Evolutionary conservation across 2,888 invertebrate species (phyloP).

Genomic region (Tinea pellionella): DNA sequence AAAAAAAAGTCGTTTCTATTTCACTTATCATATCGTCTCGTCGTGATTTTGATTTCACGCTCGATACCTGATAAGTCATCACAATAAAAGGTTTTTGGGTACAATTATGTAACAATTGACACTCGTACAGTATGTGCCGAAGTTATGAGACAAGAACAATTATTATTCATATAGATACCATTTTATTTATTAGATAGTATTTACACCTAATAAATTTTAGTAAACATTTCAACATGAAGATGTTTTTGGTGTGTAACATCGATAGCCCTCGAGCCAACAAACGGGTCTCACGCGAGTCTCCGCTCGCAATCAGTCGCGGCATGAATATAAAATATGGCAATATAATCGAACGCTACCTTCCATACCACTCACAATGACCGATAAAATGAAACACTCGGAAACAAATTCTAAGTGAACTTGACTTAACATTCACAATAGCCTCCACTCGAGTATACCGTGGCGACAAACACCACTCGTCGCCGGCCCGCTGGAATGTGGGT

Average conservation of each 20-base stretch:
- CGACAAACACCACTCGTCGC: slow-evolving; percentile 25
- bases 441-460: not conserved
- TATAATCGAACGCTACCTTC: slow-evolving; percentile 39
- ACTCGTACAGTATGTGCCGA: not conserved
- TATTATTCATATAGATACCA: slow-evolving; percentile 17
- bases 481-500: slow-evolving; percentile 62
- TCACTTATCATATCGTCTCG: slow-evolving; percentile 54
- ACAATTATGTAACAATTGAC: slow-evolving; percentile 36
- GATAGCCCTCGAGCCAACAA: not conserved
- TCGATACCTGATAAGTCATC: slow-evolving; percentile 31
- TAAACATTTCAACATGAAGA: not conserved
- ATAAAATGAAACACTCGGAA: slow-evolving; percentile 61
- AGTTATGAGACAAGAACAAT: slow-evolving; percentile 18
- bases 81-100: slow-evolving; percentile 31
- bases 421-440: slow-evolving; percentile 62
- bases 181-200: not conserved
- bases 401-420: slow-evolving; percentile 49
- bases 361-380: slow-evolving; percentile 56
- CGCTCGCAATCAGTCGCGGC: slow-evolving; percentile 25
- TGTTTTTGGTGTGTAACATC: not conserved
- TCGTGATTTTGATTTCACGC: slow-evolving; percentile 54
- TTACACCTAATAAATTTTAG: not conserved
- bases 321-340: slow-evolving; percentile 63
- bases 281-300: slow-evolving; percentile 24
- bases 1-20: slow-evolving; percentile 60